phyloP scores from a whole-genome alignment of 2,113 vertebrate species.

The Sylvia atricapilla region DNA sequence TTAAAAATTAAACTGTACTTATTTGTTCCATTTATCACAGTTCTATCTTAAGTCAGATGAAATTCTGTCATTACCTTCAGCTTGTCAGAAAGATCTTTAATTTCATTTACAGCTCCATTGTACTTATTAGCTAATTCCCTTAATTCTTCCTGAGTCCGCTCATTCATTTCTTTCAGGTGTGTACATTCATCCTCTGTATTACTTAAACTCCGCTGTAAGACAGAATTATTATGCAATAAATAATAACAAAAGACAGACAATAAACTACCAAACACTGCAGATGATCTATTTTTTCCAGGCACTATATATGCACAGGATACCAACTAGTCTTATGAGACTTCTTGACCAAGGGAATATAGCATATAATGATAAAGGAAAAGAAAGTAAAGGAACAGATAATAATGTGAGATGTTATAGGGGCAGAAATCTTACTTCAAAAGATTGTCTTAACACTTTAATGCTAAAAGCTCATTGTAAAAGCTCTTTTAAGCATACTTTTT shows the following conservation, averaged over 20 bases:
- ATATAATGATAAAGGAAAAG: background rate
- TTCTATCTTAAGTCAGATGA: background rate
- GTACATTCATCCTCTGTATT: slow-evolving; percentile 99
- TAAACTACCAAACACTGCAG: background rate
- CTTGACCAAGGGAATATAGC: background rate
- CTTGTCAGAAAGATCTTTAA: slow-evolving; percentile 96
- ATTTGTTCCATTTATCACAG: background rate
- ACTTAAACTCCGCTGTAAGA: slow-evolving; percentile 88
- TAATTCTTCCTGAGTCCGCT: slow-evolving; percentile 93
- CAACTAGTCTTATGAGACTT: background rate
- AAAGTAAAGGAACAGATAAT: background rate
- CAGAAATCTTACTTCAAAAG: background rate
- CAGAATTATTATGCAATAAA: background rate
- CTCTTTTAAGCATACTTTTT: background rate
- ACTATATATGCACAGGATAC: background rate
- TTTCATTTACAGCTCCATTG: slow-evolving; percentile 95
- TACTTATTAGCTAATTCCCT: slow-evolving; percentile 96
- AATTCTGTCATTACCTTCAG: slow-evolving; percentile 83
- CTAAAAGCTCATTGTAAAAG: background rate
- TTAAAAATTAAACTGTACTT: background rate
- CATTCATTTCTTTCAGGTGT: slow-evolving; percentile 98
- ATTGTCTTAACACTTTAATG: background rate
- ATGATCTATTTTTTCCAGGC: background rate
- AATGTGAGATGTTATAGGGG: fast-evolving
- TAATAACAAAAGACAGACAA: background rate